Base-by-base conservation (phyloP, 2,888 invertebrate genomes). In the Pandemis corylana region DNA sequence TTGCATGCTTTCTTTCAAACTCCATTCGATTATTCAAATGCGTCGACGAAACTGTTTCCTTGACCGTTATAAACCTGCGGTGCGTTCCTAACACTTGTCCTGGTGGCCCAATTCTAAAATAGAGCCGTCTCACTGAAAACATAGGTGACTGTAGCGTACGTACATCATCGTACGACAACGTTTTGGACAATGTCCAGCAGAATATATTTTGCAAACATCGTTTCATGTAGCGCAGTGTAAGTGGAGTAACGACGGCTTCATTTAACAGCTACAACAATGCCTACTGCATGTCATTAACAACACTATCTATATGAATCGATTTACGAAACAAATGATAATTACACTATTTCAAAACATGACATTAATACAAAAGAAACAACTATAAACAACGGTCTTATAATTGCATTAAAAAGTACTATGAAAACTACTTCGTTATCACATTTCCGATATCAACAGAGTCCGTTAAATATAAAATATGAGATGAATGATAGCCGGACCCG, bases 131-230 rank as follows among this genome's bases (percentile, higher is more conserved):
- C 87, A 89, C 89, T 70, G 69, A 89, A 88, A 90, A 89, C 89
- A 88, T 86, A 89, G 81, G 87, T 84, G 81, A 87, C 87, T 87
- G 87, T 86, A 88, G 85, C 84, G 86, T 82, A 87, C 86, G 84
- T 81, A 85, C 81, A 85, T 75, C 75, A 71, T 82, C 82, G 84
- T 84, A 85, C 89, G 87, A 92, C 90, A 91, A 85, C 85, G 87
- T 85, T 87, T 93, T 93, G 92, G 93, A 93, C 89, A 87, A 84
- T 88, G 89, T 93, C 93, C 93, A 93, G 91, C 85, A 81, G 78
- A 83, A 83, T 87, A 89, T 90, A 90, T 89, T 90, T 88, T 87
- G 89, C 91, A 90, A 90, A 91, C 91, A 92, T 84, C 85, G 87
- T 89, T 88, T 87, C 88, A 90, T 90, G 88, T 90, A 86, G 87